Percentiles rank a stretch among this genome's conserved stretches.
These are phyloP conservation scores for Bathynomus jamesi DNA, from an alignment of 1,140 invertebrate genomes.

Conservation along the genomic window DNA sequence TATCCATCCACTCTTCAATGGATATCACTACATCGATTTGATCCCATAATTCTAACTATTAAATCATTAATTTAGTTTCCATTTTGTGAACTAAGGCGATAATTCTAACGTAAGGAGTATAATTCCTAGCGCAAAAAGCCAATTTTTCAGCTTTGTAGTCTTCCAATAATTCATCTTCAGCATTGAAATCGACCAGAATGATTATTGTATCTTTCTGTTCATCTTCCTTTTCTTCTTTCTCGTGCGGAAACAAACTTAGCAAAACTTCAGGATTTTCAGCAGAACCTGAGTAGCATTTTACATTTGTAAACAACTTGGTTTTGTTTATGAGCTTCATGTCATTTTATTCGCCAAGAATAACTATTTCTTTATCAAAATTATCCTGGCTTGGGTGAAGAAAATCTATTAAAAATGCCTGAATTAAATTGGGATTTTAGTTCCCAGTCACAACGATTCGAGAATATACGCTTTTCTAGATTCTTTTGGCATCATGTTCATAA, in stretches of 20 bases:
- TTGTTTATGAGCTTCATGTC: no score
- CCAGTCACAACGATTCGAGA: background rate
- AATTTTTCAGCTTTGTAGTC: background rate
- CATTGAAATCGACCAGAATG: background rate
- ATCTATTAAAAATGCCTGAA: background rate
- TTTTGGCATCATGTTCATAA: no score
- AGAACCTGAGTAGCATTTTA: no score
- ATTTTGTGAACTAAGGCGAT: background rate
- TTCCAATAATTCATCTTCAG: background rate
- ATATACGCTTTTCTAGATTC: background rate
- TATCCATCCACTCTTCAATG: background rate
- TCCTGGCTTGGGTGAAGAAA: background rate
- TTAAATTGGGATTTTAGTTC: background rate
- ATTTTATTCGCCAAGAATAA: background rate
- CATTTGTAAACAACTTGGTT: no score
- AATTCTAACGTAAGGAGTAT: background rate
- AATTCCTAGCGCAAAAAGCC: background rate
- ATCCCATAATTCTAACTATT: background rate
- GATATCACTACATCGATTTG: background rate
- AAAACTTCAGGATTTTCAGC: no score
- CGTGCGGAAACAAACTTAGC: background rate
- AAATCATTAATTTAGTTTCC: background rate
- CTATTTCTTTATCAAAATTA: background rate
- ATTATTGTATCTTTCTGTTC: background rate
- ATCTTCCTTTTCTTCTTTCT: background rate